Evolutionary conservation across 1,140 invertebrate species (phyloP), one percentile per base, ranked within the genome.

Genomic region (Trichonephila clavata): DNA sequence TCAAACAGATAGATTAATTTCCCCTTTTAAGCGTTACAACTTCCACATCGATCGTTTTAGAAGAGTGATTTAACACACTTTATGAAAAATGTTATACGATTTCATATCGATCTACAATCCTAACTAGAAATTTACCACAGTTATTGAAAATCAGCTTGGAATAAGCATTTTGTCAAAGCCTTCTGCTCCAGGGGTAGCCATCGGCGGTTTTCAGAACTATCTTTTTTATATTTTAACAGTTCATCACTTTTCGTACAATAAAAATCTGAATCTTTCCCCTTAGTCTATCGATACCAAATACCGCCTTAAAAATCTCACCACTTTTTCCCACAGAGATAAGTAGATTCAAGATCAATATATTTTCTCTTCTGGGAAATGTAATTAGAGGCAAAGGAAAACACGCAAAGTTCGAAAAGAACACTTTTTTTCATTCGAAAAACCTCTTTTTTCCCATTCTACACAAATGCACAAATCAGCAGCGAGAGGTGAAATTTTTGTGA

Each of bases 271-370:
- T 39, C 3, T 77, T 39, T 77, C 65, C 10, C 7, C 27, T 21
- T 21, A 16, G 7, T 39, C 18, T 77, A 77, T 77, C 71, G 71
- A 77, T 63, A 63, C 10, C 1, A 18, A 13, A 63, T 18, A 21
- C 43, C 4, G 50, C 81, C 20, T 21, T 83, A 50, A 57, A 50
- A 59, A 57, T 24, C 14, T 83, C 81, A 16, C 39, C 21, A 21
- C 24, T 18, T 83, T 83, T 27, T n/a, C 8, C 14, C 18, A 7
- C 43, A 20, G 7, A 57, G 81, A 83, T 83, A 83, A 83, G 43
- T 57, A 83, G 81, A 83, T 83, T 83, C 81, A 83, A 13, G 50
- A 83, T 83, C 81, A 83, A 83, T 83, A 83, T 50, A 59, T 13
- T 83, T 83, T 59, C 50, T 24, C 81, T 83, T 21, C 8, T 20